A percentile compares a stretch with the other conserved stretches of the same genome.
These are phyloP conservation scores for Platycercus adscitus DNA, from an alignment of 2,113 vertebrate genomes.

Conservation along the genomic window DNA sequence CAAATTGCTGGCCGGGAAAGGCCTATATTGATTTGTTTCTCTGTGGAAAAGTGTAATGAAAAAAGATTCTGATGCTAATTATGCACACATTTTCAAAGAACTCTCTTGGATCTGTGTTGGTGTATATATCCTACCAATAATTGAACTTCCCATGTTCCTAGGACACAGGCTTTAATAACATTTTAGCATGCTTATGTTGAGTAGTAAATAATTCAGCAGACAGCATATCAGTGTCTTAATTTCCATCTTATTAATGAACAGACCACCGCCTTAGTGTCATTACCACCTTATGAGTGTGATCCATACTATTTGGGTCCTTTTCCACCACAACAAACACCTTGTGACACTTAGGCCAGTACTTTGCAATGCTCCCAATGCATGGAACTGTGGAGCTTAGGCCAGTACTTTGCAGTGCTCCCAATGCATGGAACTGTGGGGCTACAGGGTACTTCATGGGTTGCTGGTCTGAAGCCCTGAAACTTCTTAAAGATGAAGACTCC, in stretches of 20 bases:
- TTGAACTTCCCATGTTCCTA: not conserved
- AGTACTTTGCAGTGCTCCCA: not conserved
- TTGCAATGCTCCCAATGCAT: accelerated
- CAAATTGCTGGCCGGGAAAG: not conserved
- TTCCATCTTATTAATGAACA: not conserved
- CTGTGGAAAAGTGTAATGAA: not conserved
- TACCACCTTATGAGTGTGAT: too few species aligned
- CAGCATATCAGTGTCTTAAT: not conserved
- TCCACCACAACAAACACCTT: accelerated
- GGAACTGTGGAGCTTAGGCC: too few species aligned
- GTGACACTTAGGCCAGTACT: accelerated
- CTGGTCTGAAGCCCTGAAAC: not conserved
- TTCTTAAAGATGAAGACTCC: not conserved
- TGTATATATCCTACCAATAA: not conserved
- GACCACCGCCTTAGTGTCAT: accelerated
- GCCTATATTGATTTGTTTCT: not conserved
- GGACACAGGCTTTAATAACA: not conserved
- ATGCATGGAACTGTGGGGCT: accelerated
- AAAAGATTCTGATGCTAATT: not conserved
- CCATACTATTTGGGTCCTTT: not conserved
- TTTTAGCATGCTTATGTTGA: not conserved
- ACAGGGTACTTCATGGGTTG: accelerated
- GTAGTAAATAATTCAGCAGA: not conserved
- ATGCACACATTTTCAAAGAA: not conserved
- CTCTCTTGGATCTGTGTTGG: not conserved